Percentiles rank a stretch among this genome's conserved stretches.
phyloP scores from a whole-genome alignment of 2,888 invertebrate genomes.

The Drosophila eohydei region DNA sequence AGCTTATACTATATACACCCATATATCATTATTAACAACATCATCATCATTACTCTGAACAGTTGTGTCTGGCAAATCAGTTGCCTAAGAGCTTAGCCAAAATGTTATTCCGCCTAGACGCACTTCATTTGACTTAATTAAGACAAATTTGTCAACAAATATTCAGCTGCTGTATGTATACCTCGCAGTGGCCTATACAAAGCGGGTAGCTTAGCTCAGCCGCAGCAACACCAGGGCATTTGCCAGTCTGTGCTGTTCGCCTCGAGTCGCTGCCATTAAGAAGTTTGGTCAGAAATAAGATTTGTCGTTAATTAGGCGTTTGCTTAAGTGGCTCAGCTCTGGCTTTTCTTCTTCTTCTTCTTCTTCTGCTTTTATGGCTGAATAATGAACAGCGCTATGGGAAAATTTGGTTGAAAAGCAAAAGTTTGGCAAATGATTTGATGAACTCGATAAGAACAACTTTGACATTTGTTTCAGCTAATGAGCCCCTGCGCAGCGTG shows the following conservation, averaged over 20 bases:
- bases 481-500: conserved; percentile 38
- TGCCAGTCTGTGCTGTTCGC: neutral
- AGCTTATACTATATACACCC: too few relatives aligned
- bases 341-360: neutral
- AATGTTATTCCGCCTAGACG: neutral
- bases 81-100: neutral
- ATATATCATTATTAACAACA: neutral
- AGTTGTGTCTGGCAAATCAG: neutral
- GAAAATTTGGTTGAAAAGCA: conserved; percentile 39
- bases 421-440: conserved; percentile 39
- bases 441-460: conserved; percentile 41
- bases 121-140: conserved; percentile 20
- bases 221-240: neutral
- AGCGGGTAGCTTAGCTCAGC: neutral
- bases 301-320: conserved; percentile 54
- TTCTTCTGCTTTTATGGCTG: neutral
- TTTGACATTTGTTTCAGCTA: conserved; percentile 34
- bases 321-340: conserved; percentile 12
- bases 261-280: conserved; percentile 14
- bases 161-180: conserved; percentile 5
- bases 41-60: neutral
- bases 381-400: conserved; percentile 42
- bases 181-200: neutral
- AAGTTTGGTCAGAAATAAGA: conserved; percentile 30
- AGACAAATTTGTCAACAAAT: conserved; percentile 42